phyloP scores from a whole-genome alignment of 2,113 vertebrate genomes.

The Silurus glanis region DNA sequence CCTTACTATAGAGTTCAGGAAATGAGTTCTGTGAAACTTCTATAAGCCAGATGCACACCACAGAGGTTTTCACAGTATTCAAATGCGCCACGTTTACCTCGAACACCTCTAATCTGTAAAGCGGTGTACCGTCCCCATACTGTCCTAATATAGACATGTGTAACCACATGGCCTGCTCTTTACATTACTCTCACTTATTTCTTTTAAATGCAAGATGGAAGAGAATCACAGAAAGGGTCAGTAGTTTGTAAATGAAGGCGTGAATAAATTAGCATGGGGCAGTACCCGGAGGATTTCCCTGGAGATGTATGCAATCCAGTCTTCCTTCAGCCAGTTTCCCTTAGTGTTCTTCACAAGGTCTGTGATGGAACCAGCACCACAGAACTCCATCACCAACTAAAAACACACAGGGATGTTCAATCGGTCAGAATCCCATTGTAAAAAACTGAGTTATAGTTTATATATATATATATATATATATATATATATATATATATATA shows the following conservation, averaged over 20 bases:
- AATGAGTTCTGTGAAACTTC: no score
- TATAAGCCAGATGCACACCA: no score
- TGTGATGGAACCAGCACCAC: constrained; percentile 96
- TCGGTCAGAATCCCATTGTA: not conserved
- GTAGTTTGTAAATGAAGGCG: not conserved
- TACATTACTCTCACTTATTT: not conserved
- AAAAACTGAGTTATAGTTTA: not conserved
- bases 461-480: no score
- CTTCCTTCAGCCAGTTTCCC: constrained; percentile 95
- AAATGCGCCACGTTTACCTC: not conserved
- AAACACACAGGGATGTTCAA: constrained; percentile 19
- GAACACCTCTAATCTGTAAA: not conserved
- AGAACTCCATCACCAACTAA: constrained; percentile 99
- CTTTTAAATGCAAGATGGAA: not conserved
- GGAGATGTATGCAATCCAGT: constrained; percentile 99
- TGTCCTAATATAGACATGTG: not conserved
- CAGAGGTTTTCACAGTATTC: no score
- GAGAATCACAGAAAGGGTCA: not conserved
- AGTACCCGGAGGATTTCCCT: constrained; percentile 88
- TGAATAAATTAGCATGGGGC: not conserved
- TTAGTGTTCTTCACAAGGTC: constrained; percentile 99
- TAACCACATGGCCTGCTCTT: not conserved
- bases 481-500: no score
- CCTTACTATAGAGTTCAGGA: no score
- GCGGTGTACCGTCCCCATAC: not conserved